phyloP scores from a whole-genome alignment of 2,888 invertebrate genomes.

The Rhogogaster chlorosoma region DNA sequence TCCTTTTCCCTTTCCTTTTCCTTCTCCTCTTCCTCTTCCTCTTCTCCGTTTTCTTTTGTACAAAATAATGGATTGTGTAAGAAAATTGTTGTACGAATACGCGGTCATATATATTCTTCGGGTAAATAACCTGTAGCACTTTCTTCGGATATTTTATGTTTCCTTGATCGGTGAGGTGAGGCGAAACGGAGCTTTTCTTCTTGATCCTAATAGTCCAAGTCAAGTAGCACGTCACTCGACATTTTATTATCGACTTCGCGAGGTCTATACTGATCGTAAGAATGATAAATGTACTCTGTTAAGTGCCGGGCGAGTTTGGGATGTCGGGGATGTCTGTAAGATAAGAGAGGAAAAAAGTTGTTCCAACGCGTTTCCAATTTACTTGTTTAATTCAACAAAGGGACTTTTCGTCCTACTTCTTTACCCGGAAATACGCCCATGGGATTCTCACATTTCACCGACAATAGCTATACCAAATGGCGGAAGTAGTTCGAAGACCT shows the following conservation, averaged over 20 bases:
- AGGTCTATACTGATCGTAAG: constrained; percentile 13
- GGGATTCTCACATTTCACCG: constrained; percentile 18
- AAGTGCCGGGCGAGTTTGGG: not conserved
- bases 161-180: constrained; percentile 1
- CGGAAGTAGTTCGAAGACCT: constrained; percentile 32
- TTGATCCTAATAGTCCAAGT: constrained; percentile 5
- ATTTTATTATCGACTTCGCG: constrained; percentile 11
- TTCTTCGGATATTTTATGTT: not conserved
- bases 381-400: not conserved
- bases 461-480: not conserved
- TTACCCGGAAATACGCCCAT: constrained; percentile 1
- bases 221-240: constrained; percentile 6
- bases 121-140: not conserved
- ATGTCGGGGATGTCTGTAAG: not conserved
- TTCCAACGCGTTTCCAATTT: constrained; percentile 16
- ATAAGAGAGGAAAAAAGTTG: not conserved
- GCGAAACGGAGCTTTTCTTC: not conserved
- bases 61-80: not conserved
- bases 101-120: not conserved
- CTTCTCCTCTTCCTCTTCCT: too few species aligned
- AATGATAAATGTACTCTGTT: not conserved
- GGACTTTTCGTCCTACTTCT: not conserved
- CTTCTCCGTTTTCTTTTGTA: not conserved
- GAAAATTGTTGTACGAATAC: not conserved
- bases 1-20: not conserved